A percentile compares a stretch with the other conserved stretches of the same genome.
These are phyloP conservation scores for Montipora cactus DNA, from an alignment of 64 coral and sea anemone genomes.

Conservation along the genomic window DNA sequence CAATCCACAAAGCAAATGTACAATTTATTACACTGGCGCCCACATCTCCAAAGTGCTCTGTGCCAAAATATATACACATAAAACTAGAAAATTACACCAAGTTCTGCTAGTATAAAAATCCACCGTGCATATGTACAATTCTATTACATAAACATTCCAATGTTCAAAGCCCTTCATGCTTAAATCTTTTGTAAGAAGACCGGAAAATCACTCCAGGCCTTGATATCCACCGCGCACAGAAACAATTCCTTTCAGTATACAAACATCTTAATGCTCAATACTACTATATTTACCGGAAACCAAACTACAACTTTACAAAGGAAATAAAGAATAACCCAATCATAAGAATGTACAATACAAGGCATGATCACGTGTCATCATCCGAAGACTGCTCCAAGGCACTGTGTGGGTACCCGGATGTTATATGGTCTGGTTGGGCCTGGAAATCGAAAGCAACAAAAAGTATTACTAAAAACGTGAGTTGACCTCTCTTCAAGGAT, in stretches of 20 bases:
- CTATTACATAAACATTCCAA: neutral
- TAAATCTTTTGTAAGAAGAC: too few relatives aligned
- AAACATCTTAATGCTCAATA: too few relatives aligned
- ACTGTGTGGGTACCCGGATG: conserved; percentile 24
- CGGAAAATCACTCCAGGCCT: too few relatives aligned
- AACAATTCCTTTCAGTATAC: too few relatives aligned
- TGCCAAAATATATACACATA: neutral
- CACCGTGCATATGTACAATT: neutral
- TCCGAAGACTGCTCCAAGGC: conserved; percentile 60
- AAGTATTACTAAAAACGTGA: neutral
- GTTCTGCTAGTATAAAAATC: neutral
- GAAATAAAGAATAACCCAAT: neutral
- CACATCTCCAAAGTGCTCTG: neutral
- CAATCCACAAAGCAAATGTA: neutral
- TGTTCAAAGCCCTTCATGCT: neutral
- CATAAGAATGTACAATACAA: neutral
- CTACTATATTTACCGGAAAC: too few relatives aligned
- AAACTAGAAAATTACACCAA: neutral
- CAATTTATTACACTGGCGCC: neutral
- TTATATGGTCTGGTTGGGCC: conserved; percentile 48
- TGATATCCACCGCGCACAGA: too few relatives aligned
- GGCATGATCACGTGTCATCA: conserved; percentile 20
- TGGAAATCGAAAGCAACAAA: neutral
- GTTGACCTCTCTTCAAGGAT: neutral
- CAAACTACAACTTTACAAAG: neutral